phyloP scores from a whole-genome alignment of 2,113 vertebrate genomes.

The Mastomys natalensis region DNA sequence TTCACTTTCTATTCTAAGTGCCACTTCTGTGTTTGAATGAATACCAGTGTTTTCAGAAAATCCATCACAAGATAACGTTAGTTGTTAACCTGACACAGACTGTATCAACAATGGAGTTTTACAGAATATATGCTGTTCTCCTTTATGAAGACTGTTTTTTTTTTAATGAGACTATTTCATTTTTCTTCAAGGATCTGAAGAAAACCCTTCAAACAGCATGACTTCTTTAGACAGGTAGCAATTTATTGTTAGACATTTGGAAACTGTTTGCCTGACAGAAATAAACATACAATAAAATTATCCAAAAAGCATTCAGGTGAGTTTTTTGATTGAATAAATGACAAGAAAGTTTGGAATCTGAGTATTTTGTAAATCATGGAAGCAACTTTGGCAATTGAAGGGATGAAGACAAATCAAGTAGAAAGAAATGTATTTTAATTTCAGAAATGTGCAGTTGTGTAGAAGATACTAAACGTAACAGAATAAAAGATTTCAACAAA shows the following conservation, averaged over 20 bases:
- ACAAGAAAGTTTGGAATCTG: conserved; percentile 70
- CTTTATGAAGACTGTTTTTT: conserved; percentile 48
- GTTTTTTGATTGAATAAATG: conserved; percentile 75
- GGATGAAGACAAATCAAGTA: conserved; percentile 66
- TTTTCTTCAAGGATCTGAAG: conserved; percentile 58
- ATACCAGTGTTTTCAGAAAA: conserved; percentile 52
- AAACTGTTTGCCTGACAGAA: conserved; percentile 75
- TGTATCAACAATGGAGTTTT: conserved; percentile 45
- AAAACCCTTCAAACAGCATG: conserved; percentile 71
- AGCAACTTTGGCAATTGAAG: conserved; percentile 53
- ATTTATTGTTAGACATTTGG: conserved; percentile 78
- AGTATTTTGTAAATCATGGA: conserved; percentile 67
- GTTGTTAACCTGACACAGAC: conserved; percentile 45
- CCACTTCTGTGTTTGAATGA: conserved; percentile 44
- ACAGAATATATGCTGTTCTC: background rate
- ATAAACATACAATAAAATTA: conserved; percentile 74
- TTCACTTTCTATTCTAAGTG: conserved; percentile 55
- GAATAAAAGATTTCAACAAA: conserved; percentile 68
- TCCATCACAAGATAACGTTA: background rate
- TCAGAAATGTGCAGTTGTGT: conserved; percentile 71
- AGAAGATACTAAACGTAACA: conserved; percentile 66
- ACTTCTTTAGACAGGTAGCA: conserved; percentile 76
- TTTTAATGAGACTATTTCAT: conserved; percentile 53
- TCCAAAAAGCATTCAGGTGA: conserved; percentile 71
- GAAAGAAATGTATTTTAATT: conserved; percentile 72